A percentile compares a stretch with the other conserved stretches of the same genome.
Evolutionary conservation across 2,797 vertebrate species (phyloP).

Genomic region (Chrosomus eos): DNA sequence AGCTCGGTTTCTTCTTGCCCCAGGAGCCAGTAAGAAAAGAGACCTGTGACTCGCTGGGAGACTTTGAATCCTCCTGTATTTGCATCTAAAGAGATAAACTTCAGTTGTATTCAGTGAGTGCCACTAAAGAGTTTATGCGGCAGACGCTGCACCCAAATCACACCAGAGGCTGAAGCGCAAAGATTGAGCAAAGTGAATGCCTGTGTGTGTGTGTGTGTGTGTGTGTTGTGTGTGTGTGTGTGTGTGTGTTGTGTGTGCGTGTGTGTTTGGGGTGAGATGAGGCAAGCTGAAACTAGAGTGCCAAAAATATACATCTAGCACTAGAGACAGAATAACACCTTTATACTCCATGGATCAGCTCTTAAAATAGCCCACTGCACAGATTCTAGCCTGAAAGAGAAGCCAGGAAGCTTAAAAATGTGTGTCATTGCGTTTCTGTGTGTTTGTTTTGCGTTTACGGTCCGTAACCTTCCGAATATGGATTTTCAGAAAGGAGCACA

Average conservation of each 20-base stretch:
- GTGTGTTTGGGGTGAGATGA: constrained; percentile 8
- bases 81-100: constrained; percentile 82
- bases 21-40: constrained; percentile 83
- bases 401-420: constrained; percentile 10
- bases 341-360: constrained; percentile 42
- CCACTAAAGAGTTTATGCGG: constrained; percentile 30
- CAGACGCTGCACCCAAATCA: constrained; percentile 45
- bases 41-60: constrained; percentile 79
- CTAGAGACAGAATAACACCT: constrained; percentile 52
- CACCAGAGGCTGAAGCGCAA: constrained; percentile 56
- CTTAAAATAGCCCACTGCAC: constrained; percentile 46
- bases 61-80: constrained; percentile 80
- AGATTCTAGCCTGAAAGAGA: constrained; percentile 42
- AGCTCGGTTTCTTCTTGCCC: constrained; percentile 84
- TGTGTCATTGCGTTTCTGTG: constrained; percentile 15
- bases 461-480: background rate
- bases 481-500: constrained; percentile 15
- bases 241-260: constrained; percentile 16
- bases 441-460: background rate
- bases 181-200: constrained; percentile 45
- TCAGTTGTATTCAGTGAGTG: constrained; percentile 68
- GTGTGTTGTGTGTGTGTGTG: constrained; percentile 11
- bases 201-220: constrained; percentile 21
- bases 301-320: constrained; percentile 51
- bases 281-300: constrained; percentile 37